Base-by-base conservation (phyloP, 2,797 vertebrate species). In the Menidia menidia region DNA sequence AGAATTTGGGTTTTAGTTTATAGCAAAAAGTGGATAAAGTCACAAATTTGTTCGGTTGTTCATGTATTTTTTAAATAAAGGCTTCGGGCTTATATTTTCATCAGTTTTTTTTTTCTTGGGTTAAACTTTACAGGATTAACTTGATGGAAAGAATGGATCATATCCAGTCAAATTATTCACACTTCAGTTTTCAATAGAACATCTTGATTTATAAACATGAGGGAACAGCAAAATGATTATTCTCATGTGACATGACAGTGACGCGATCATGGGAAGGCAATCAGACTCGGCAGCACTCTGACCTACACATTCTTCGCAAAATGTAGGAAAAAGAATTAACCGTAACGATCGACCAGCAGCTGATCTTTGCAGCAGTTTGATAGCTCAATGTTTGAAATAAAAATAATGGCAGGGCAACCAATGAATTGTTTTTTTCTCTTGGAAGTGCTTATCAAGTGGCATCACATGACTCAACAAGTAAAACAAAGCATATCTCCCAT, bases 251-350 rank as follows among this genome's bases (percentile, higher is more conserved):
- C 60, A 56, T 10, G 14, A 56, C 1, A 8, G 3, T 4, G 25
- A 12, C 19, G 13, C 33, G 33, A 12, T 67, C 62, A 78, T 61
- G 75, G 68, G 54, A 85, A 78, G 58, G 44, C 13, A 12, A 52
- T 43, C 43, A 60, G 63, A 55, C 25, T 25, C 25, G 25, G 25
- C 11, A 12, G 56, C 30, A 58, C 3, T 10, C 1, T 33, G 80
- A 72, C 71, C 59, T 60, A 48, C 10, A 14, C 51, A 72, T 77
- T 65, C 54, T 41, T 60, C 4, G 0, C 13, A 64, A 58, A 67
- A 53, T 32, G 45, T 19, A 48, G 9, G 59, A 12, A 47, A 61
- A 59, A 59, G 55, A 7, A 4, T 57, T 74, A 69, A 30, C 25
- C 25, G 25, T 25, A 25, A 25, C 25, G 25, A 43, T 11, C 14